Conservation (phyloP, 2,888 invertebrate species). For the Liposcelis brunnea region DNA sequence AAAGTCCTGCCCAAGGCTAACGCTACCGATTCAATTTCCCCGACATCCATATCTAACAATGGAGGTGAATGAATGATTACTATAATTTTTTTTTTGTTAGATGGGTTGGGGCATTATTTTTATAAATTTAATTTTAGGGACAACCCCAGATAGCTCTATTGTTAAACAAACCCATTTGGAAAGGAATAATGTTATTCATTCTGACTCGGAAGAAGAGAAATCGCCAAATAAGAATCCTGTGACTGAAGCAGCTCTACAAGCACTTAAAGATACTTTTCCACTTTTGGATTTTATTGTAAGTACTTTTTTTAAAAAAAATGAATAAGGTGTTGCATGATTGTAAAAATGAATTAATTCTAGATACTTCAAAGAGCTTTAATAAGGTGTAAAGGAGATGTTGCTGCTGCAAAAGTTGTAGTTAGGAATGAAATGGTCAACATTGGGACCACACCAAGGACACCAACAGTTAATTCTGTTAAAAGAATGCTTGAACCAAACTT, state of each 20-base stretch:
- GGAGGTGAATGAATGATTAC: conserved; percentile 19
- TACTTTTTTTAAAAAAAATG: too few species aligned
- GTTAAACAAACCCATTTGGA: conserved; percentile 10
- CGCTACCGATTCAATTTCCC: too few species aligned
- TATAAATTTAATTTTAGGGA: background rate
- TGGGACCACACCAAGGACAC: too few species aligned
- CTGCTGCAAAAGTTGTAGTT: background rate
- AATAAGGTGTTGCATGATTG: background rate
- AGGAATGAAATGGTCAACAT: conserved; percentile 3
- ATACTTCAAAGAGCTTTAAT: conserved; percentile 34
- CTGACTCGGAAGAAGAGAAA: conserved; percentile 19
- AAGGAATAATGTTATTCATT: conserved; percentile 10
- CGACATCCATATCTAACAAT: too few species aligned
- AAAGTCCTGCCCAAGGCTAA: conserved; percentile 26
- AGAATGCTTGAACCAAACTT: too few species aligned
- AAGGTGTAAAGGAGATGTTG: background rate
- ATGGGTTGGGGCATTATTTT: conserved; percentile 16
- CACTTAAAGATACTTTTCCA: conserved; percentile 44
- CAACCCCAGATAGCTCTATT: background rate
- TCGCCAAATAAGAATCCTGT: conserved; percentile 16
- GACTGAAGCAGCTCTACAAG: conserved; percentile 29
- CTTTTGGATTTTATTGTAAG: conserved; percentile 18
- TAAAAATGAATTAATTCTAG: conserved; percentile 21
- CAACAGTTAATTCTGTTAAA: too few species aligned
- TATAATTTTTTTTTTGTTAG: too few species aligned